Conservation (phyloP, 2,888 invertebrate genomes). For the Agonopterix alstromeriana region DNA sequence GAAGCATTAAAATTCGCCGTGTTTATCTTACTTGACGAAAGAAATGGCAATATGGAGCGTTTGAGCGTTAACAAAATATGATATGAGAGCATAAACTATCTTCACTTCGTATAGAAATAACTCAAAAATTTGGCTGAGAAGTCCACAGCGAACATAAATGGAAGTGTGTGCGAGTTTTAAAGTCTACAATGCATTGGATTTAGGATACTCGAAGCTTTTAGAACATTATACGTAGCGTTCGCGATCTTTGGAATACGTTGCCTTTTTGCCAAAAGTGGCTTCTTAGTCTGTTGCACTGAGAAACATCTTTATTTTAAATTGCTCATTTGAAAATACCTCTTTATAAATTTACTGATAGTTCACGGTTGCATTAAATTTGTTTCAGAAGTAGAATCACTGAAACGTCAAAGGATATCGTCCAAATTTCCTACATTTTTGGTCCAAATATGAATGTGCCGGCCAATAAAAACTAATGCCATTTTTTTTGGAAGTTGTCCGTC, state of each 20-base stretch:
- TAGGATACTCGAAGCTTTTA: conserved; percentile 47
- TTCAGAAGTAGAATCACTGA: too few species aligned
- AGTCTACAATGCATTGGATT: conserved; percentile 54
- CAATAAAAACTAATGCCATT: not conserved
- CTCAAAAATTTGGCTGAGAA: conserved; percentile 67
- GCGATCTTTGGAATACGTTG: conserved; percentile 32
- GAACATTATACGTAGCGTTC: conserved; percentile 42
- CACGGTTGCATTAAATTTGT: too few species aligned
- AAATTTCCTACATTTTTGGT: too few species aligned
- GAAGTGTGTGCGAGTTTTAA: conserved; percentile 51
- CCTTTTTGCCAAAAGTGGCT: conserved; percentile 26
- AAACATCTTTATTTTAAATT: too few species aligned
- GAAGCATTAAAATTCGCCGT: not conserved
- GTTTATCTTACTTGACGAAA: conserved; percentile 30
- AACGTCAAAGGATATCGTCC: too few species aligned
- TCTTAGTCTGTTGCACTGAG: too few species aligned
- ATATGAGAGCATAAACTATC: conserved; percentile 58
- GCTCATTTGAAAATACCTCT: too few species aligned
- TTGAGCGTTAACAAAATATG: conserved; percentile 47
- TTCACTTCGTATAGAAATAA: conserved; percentile 57
- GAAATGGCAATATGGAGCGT: conserved; percentile 41
- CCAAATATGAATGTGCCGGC: not conserved
- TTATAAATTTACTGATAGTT: too few species aligned
- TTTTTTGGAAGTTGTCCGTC: too few species aligned
- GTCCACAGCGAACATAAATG: conserved; percentile 46